phyloP scores from a whole-genome alignment of 1,140 invertebrate species.

The Tetragonula clypearis region DNA sequence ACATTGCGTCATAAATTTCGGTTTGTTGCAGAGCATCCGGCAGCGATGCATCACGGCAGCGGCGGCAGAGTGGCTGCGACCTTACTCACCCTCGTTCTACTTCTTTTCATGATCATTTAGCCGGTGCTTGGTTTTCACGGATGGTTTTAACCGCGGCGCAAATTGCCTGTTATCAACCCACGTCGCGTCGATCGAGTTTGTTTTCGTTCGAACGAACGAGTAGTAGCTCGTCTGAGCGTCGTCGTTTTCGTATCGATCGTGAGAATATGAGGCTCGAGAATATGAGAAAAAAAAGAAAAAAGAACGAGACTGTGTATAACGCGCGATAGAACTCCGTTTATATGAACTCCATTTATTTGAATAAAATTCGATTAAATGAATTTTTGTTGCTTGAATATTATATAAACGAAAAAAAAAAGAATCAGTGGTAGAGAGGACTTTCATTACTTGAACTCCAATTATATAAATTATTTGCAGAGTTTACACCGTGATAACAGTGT shows the following conservation, averaged over 20 bases:
- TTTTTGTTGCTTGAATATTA: no score
- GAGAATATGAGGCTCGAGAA: no score
- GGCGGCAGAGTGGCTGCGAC: constrained; percentile 71
- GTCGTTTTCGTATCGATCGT: neutral
- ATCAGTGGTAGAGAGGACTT: no score
- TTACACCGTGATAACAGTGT: no score
- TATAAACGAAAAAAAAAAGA: no score
- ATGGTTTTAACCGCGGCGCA: neutral
- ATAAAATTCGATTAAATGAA: no score
- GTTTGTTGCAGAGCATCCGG: constrained; percentile 81
- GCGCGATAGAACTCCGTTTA: no score
- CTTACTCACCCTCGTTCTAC: constrained; percentile 65
- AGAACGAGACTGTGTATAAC: no score
- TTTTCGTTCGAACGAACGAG: neutral
- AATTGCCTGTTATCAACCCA: neutral
- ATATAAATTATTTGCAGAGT: no score
- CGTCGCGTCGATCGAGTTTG: neutral
- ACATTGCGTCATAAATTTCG: constrained; percentile 30
- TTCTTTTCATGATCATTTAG: constrained; percentile 70
- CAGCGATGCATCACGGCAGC: constrained; percentile 81
- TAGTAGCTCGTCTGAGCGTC: neutral
- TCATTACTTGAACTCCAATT: no score
- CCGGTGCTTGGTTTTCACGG: constrained; percentile 7
- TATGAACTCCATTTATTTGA: no score
- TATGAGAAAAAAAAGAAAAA: no score